Conservation (phyloP, 1,140 invertebrate genomes). For the Anthonomus grandis region DNA sequence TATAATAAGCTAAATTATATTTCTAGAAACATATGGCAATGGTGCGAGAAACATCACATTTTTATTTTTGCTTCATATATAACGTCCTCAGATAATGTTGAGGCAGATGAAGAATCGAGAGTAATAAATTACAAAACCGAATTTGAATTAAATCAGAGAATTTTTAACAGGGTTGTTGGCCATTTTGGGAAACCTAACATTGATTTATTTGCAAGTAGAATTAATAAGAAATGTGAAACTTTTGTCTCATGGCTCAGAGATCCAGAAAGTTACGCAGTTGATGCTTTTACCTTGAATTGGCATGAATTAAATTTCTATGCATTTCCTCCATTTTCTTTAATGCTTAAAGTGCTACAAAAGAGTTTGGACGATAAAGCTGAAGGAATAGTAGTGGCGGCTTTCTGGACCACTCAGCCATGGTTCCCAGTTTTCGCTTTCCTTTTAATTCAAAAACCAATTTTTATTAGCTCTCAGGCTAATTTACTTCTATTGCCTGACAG, state of each 20-base stretch:
- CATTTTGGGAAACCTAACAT: conserved; percentile 31
- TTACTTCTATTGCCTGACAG: conserved; percentile 23
- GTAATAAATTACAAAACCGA: not conserved
- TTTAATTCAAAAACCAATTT: not conserved
- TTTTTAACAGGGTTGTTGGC: conserved; percentile 13
- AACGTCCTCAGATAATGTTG: conserved; percentile 30
- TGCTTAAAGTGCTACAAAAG: conserved; percentile 34
- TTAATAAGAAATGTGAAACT: conserved; percentile 31
- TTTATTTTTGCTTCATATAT: no score
- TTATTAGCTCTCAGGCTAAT: not conserved
- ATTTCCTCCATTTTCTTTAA: conserved; percentile 36
- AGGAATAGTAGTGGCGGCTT: conserved; percentile 40
- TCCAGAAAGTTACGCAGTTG: conserved; percentile 24
- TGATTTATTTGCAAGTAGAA: conserved; percentile 35
- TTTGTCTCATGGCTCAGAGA: conserved; percentile 36
- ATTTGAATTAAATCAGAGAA: conserved; percentile 9
- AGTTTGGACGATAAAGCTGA: conserved; percentile 31
- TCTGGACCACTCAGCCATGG: conserved; percentile 35
- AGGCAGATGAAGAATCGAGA: conserved; percentile 25
- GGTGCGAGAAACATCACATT: no score
- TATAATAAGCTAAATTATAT: conserved; percentile 26
- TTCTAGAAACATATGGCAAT: conserved; percentile 30
- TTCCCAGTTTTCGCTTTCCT: conserved; percentile 26
- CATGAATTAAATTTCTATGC: conserved; percentile 34
- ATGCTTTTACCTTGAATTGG: conserved; percentile 39